Conservation (phyloP, 1,140 invertebrate genomes). For the Panagrolaimus sp. region DNA sequence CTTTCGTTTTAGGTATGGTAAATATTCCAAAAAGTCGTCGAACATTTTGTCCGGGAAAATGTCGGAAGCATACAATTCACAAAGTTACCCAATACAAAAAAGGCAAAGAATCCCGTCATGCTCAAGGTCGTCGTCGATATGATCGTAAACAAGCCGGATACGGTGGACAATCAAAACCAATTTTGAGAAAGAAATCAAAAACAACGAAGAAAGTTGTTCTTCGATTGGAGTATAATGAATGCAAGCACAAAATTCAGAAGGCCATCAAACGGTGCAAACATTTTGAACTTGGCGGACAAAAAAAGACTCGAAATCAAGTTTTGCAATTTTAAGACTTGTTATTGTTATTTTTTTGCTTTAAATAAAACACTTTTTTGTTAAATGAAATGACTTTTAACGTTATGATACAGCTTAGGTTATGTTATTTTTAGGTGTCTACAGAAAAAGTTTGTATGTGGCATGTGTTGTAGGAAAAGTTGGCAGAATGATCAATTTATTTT, state of each 20-base stretch:
- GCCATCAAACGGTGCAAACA: slow-evolving; percentile 97
- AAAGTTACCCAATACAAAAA: slow-evolving; percentile 99
- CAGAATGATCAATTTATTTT: too few relatives aligned
- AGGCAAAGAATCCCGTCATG: slow-evolving; percentile 75
- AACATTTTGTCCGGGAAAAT: slow-evolving; percentile 89
- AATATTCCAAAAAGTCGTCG: slow-evolving; percentile 95
- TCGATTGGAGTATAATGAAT: slow-evolving; percentile 96
- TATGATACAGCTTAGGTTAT: too few relatives aligned
- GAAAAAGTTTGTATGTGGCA: too few relatives aligned
- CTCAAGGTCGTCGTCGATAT: slow-evolving; percentile 76
- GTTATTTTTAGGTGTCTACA: too few relatives aligned
- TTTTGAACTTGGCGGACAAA: slow-evolving; percentile 98
- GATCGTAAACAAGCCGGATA: slow-evolving; percentile 98
- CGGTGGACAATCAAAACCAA: slow-evolving; percentile 98
- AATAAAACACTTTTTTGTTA: too few relatives aligned
- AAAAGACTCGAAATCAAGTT: slow-evolving; percentile 70
- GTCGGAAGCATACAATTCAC: slow-evolving; percentile 93
- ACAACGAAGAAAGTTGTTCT: slow-evolving; percentile 99
- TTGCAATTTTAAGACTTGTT: slow-evolving; percentile 59
- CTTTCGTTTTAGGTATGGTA: slow-evolving; percentile 67
- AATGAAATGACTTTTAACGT: too few relatives aligned
- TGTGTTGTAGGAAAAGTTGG: too few relatives aligned
- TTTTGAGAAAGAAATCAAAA: slow-evolving; percentile 99
- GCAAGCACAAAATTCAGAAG: slow-evolving; percentile 79
- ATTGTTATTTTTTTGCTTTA: slow-evolving; percentile 21